Conservation (phyloP, 2,888 invertebrate genomes). For the Choreutis nemorana region DNA sequence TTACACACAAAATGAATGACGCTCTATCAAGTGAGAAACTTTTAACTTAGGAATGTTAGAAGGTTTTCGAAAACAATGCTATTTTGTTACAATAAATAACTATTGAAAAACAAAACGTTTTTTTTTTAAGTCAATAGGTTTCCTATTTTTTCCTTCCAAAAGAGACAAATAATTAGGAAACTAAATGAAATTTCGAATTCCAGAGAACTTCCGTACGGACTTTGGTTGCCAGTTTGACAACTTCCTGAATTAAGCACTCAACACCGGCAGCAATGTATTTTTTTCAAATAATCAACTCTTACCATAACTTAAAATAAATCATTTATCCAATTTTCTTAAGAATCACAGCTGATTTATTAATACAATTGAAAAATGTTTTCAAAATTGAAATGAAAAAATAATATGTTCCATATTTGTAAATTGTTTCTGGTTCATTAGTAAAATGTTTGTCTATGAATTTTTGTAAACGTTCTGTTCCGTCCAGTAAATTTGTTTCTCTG, state of each 20-base stretch:
- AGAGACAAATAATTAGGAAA: slow-evolving; percentile 8
- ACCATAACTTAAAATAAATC: too few relatives aligned
- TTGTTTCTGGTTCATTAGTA: too few relatives aligned
- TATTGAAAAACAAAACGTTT: background rate
- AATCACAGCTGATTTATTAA: too few relatives aligned
- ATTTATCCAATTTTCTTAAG: too few relatives aligned
- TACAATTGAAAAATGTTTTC: too few relatives aligned
- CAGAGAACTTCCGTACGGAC: slow-evolving; percentile 35
- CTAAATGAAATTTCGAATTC: slow-evolving; percentile 14
- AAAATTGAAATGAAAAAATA: too few relatives aligned
- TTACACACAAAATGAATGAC: slow-evolving; percentile 73
- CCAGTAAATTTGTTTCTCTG: too few relatives aligned
- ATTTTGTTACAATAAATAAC: background rate
- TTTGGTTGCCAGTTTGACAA: slow-evolving; percentile 59
- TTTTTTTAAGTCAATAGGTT: background rate
- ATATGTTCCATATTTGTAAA: too few relatives aligned
- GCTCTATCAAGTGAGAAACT: slow-evolving; percentile 59
- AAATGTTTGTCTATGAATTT: too few relatives aligned
- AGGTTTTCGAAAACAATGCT: background rate
- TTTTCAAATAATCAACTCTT: too few relatives aligned
- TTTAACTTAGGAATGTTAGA: slow-evolving; percentile 39
- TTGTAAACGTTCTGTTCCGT: too few relatives aligned
- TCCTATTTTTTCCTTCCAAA: slow-evolving; percentile 6
- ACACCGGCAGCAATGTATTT: too few relatives aligned
- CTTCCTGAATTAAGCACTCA: slow-evolving; percentile 57